A percentile compares a stretch with the other conserved stretches of the same genome.
Conservation (phyloP, 92 coral and sea anemone genomes). For the Bergia puertoricense region DNA sequence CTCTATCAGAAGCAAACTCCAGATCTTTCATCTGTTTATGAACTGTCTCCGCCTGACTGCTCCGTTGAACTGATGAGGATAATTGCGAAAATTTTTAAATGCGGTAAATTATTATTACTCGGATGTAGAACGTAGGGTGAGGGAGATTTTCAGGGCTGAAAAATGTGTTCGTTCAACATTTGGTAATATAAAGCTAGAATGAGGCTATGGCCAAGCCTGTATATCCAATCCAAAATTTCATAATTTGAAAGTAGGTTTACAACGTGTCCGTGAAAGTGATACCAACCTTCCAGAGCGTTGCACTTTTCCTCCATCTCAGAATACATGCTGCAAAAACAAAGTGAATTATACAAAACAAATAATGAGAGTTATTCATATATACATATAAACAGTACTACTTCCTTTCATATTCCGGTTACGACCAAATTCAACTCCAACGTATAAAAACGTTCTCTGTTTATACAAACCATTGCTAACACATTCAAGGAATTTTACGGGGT, state of each 20-base stretch:
- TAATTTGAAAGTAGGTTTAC: neutral
- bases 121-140: neutral
- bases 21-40: constrained; percentile 93
- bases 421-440: neutral
- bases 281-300: constrained; percentile 81
- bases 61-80: constrained; percentile 68
- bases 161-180: no score
- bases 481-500: neutral
- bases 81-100: no score
- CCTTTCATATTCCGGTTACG: neutral
- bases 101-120: no score
- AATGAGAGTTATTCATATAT: neutral
- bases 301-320: constrained; percentile 90
- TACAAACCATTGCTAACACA: no score
- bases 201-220: neutral
- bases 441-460: neutral
- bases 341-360: neutral
- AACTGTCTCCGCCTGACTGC: constrained; percentile 89
- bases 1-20: constrained; percentile 88
- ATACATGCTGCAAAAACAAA: constrained; percentile 64
- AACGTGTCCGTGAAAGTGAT: neutral
- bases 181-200: no score
- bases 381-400: neutral
- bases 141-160: no score
- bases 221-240: neutral